These are phyloP conservation scores for Dryomyza anilis DNA, from an alignment of 2,888 invertebrate genomes.

Conservation along the genomic window DNA sequence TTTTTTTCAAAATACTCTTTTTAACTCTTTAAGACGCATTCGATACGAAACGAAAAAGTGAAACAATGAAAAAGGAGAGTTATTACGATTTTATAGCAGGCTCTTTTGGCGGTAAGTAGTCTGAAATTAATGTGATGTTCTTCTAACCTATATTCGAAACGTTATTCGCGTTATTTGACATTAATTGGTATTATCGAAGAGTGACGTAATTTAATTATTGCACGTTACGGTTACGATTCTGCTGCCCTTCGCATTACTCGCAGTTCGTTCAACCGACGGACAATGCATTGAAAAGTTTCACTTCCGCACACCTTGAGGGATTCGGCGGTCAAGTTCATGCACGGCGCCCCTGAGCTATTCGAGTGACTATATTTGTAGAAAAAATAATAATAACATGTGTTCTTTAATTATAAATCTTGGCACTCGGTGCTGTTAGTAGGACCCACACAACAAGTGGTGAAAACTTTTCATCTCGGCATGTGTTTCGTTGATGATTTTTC, in stretches of 20 bases:
- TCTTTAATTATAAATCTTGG: constrained; percentile 14
- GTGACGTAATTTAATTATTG: too few relatives aligned
- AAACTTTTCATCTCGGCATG: neutral
- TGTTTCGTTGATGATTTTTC: too few relatives aligned
- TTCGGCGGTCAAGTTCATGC: constrained; percentile 49
- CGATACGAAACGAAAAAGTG: neutral
- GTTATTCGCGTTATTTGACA: neutral
- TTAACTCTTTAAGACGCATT: neutral
- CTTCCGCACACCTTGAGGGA: neutral
- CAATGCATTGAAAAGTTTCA: neutral
- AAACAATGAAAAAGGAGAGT: constrained; percentile 55
- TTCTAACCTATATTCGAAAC: neutral
- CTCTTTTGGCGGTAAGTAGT: constrained; percentile 64
- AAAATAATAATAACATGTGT: too few relatives aligned
- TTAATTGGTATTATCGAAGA: too few relatives aligned
- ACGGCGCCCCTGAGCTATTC: constrained; percentile 47
- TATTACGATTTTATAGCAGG: constrained; percentile 65
- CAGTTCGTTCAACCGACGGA: constrained; percentile 37
- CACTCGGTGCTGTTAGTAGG: neutral
- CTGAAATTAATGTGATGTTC: neutral
- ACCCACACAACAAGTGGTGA: neutral
- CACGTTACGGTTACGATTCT: neutral
- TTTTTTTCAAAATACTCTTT: neutral
- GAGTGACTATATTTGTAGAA: too few relatives aligned
- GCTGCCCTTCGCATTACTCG: neutral